Evolutionary conservation across 2,797 vertebrate species (phyloP), one percentile per base, ranked within the genome.

Genomic region (Aythya fuligula): DNA sequence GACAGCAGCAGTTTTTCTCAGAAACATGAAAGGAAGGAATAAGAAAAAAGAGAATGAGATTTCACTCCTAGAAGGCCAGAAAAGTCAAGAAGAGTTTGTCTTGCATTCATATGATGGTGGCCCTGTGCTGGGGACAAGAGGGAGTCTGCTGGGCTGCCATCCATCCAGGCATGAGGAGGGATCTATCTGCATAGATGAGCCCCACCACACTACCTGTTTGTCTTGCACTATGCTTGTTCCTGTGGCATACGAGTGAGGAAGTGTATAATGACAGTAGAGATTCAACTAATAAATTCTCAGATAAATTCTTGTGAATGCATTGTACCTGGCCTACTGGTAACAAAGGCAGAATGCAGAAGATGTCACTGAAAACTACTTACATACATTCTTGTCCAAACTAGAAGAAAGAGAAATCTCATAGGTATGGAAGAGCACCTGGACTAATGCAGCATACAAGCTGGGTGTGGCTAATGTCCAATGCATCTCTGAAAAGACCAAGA

Each of bases 41-140:
- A 25, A 60, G 20, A 51, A 38, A 41, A 45, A 2, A 1, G 4
- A 17, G 64, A 41, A 71, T 19, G 22, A 2, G 0, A 0, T 16
- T 12, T 30, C 6, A 3, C 3, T 70, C 2, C 24, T 16, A 2
- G 70, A 74, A 53, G 16, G 9, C 13, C 25, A 24, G 18, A 80
- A 91, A 61, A 3, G 1, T 32, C 21, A 27, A 28, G 36, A 94
- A 85, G 4, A 0, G 5, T 45, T 74, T 32, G 8, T 5, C 30
- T 89, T 76, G 22, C 15, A 41, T 76, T 73, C 5, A 4, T 79
- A 3, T 28, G 16, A 21, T 20, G 8, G 19, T 87, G 30, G 47
- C 11, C 13, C 20, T 32, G 15, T n/a, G 19, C 5, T 81, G 11
- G 16, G 20, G 9, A 13, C 20, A 85, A 83, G 20, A 2, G 0